Conservation (phyloP, 92 coral and sea anemone genomes). For the Palythoa grandiflora region DNA sequence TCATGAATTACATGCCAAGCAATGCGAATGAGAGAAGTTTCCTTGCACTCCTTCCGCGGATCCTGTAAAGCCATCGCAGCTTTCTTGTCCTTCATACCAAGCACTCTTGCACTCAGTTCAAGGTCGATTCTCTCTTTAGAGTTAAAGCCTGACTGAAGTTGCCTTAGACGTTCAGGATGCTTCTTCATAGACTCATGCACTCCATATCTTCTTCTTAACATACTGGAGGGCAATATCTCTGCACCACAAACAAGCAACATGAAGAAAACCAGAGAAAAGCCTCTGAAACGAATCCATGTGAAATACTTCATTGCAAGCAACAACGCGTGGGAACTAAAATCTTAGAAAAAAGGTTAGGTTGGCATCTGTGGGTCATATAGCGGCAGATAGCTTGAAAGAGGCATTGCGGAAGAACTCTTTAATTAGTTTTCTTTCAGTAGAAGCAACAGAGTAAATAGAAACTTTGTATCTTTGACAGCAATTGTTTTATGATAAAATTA, state of each 20-base stretch:
- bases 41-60: no score
- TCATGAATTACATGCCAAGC: no score
- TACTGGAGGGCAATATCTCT: not conserved
- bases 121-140: no score
- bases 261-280: not conserved
- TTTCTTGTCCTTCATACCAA: no score
- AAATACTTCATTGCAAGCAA: not conserved
- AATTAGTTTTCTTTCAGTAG: slow-evolving; percentile 29
- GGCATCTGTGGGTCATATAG: not conserved
- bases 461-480: slow-evolving; percentile 2
- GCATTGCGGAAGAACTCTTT: slow-evolving; percentile 1
- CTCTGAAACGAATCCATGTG: not conserved
- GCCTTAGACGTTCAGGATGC: no score
- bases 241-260: not conserved
- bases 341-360: not conserved
- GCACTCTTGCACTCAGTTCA: no score
- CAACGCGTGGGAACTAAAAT: not conserved
- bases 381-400: not conserved
- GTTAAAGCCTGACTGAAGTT: no score
- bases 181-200: slow-evolving; percentile 29
- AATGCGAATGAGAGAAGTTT: no score
- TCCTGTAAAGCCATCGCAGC: no score
- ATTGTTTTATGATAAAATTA: slow-evolving; percentile 1
- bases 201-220: slow-evolving; percentile 62
- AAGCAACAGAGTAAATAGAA: slow-evolving; percentile 9